Base-by-base conservation (phyloP, 2,797 vertebrate genomes). In the Coracias cyanogaster region DNA sequence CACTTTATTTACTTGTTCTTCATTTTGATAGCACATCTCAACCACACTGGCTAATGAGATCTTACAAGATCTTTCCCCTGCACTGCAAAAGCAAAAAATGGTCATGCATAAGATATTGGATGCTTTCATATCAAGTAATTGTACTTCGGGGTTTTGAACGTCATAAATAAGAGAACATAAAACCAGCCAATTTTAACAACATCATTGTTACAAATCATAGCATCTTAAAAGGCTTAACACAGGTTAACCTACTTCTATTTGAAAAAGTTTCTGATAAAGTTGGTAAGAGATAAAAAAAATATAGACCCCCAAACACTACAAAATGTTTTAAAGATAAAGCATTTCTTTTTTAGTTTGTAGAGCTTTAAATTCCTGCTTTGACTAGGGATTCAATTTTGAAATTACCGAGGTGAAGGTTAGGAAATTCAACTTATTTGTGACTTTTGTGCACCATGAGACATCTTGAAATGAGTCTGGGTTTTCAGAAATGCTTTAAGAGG, bases 1-100 rank as follows among this genome's bases (percentile, higher is more conserved):
- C 19, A 85, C 26, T 89, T 60, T 82, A 51, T 91, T 93, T 89
- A 87, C 89, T 96, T 93, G 71, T 89, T 97, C 95, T 97, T 95
- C 70, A 37, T 73, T 95, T 96, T 85, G 93, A 89, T 86, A 97
- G 93, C 86, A 90, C 54, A 94, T 70, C 57, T 92, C 62, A 60
- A 74, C 82, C 61, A 86, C 72, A 73, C 33, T 83, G 92, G 62
- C 66, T 95, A 80, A 90, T 80, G 69, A 95, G 90, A 90, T 76
- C 55, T 96, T 93, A 95, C 76, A 93, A 96, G 89, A 94, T 73
- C 70, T 96, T 94, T 74, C 33, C 90, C 81, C 49, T 95, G 89
- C 54, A 72, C 62, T 69, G 70, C 78, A 82, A 96, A 86, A 37
- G 86, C 86, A 93, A 90, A 90, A 89, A 91, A 79, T 35, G 21